phyloP scores from a whole-genome alignment of 2,113 vertebrate species.

The Chaenocephalus aceratus region DNA sequence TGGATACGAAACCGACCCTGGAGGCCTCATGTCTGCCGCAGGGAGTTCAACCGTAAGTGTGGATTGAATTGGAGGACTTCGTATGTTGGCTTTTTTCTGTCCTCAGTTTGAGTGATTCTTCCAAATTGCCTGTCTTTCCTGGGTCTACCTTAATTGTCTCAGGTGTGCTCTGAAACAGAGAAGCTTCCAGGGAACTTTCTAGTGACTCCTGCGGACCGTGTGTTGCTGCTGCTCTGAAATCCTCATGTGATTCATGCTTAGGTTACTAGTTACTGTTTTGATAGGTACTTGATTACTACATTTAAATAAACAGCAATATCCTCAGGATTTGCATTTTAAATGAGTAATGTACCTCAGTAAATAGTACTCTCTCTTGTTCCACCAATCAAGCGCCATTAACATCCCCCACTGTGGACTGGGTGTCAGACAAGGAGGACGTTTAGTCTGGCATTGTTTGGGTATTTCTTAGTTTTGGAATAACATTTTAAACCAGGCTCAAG shows the following conservation, averaged over 20 bases:
- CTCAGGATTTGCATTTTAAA: conserved; percentile 18
- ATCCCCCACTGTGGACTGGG: neutral
- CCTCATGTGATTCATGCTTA: neutral
- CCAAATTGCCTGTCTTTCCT: neutral
- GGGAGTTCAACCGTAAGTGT: conserved; percentile 90
- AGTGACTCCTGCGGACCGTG: conserved; percentile 6
- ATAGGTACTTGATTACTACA: neutral
- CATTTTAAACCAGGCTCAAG: neutral
- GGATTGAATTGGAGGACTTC: neutral
- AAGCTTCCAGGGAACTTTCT: conserved; percentile 23
- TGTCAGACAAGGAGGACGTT: conserved; percentile 25
- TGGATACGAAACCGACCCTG: conserved; percentile 89
- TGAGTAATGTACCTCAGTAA: conserved; percentile 21
- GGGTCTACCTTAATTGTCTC: conserved; percentile 21
- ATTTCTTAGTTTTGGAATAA: neutral
- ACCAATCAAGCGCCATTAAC: neutral
- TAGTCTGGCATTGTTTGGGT: neutral
- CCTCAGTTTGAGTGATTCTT: neutral
- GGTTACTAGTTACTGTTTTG: neutral
- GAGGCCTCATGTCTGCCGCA: conserved; percentile 82
- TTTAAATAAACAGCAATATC: neutral
- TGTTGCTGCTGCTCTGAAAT: conserved; percentile 2
- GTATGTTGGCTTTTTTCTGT: neutral
- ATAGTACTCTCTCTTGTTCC: neutral
- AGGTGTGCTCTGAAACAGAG: conserved; percentile 51